Evolutionary conservation across 2,888 invertebrate species (phyloP), one percentile per base, ranked within the genome.

Genomic region (Eurytoma adleriae): DNA sequence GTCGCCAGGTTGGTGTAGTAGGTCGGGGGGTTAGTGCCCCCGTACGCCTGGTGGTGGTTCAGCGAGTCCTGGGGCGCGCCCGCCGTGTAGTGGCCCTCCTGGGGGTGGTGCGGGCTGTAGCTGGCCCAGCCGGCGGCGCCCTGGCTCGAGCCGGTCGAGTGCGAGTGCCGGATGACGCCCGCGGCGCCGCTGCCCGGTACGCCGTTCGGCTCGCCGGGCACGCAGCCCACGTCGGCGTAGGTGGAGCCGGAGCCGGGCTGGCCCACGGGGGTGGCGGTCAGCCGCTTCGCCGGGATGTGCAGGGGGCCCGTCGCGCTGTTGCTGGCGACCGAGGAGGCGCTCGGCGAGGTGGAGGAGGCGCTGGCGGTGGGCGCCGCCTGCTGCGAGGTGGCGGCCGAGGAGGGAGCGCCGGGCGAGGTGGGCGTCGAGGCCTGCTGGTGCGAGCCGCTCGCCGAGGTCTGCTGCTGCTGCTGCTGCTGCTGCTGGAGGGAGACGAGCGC

Each of bases 251-350:
- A 24, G 52, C 18, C 62, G 24, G 72, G 16, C 40, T 81, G 81
- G 64, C 78, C 75, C 18, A 78, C 78, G 40, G 79, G 91, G 88
- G 92, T 92, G 79, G 93, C 92, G 40, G 92, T 91, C 79, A 93
- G 92, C 89, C 96, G 93, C 92, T 97, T 97, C 88, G 97, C 97
- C 85, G 97, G 97, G 92, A 97, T 97, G 92, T 97, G 97, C 83
- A 97, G 93, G 81, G 95, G 95, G 83, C 96, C 96, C 82, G 95
- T 94, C 81, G 95, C 93, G 91, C 95, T 93, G 86, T 90, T 91
- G 89, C 94, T 94, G 89, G 94, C 93, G 72, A 93, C 93, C 81
- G 91, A 90, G 16, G 91, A 91, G 82, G 91, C 90, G 86, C 91
- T 89, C 78, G 94, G 93, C 82, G 95, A 94, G 74, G 94, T 94